phyloP scores from a whole-genome alignment of 2,797 vertebrate genomes.

The Phylloscopus collybita region DNA sequence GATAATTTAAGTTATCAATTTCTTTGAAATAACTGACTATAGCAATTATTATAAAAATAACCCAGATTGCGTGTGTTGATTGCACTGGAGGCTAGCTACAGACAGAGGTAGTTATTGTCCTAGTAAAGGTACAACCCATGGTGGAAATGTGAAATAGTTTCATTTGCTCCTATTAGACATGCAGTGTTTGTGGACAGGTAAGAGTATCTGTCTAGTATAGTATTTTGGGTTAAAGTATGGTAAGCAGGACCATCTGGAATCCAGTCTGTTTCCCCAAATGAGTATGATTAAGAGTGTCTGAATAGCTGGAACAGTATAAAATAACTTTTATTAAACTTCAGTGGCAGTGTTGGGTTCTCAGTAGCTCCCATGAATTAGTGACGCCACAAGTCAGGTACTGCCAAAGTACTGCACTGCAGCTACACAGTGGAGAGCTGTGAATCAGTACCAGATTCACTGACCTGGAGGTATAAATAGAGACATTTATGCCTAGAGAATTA shows the following conservation, averaged over 20 bases:
- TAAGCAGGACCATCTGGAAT: neutral
- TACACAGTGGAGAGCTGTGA: neutral
- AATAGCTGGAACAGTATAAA: neutral
- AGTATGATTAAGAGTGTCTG: neutral
- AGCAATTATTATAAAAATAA: neutral
- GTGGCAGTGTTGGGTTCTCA: neutral
- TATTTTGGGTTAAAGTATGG: neutral
- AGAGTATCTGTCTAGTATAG: neutral
- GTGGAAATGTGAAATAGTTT: neutral
- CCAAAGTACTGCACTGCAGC: neutral
- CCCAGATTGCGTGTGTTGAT: neutral
- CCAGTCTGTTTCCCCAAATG: neutral
- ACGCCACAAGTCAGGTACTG: neutral
- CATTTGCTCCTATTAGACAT: neutral
- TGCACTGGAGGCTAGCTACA: neutral
- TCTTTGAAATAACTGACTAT: neutral
- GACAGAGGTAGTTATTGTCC: neutral
- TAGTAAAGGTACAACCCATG: neutral
- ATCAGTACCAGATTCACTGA: neutral
- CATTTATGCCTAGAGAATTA: neutral
- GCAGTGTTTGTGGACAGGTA: neutral
- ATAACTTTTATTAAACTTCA: neutral
- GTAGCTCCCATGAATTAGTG: neutral
- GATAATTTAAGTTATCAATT: neutral
- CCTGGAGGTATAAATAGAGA: neutral